Evolutionary conservation across 2,888 invertebrate species (phyloP).

Genomic region (Omphaloscelis lunosa): DNA sequence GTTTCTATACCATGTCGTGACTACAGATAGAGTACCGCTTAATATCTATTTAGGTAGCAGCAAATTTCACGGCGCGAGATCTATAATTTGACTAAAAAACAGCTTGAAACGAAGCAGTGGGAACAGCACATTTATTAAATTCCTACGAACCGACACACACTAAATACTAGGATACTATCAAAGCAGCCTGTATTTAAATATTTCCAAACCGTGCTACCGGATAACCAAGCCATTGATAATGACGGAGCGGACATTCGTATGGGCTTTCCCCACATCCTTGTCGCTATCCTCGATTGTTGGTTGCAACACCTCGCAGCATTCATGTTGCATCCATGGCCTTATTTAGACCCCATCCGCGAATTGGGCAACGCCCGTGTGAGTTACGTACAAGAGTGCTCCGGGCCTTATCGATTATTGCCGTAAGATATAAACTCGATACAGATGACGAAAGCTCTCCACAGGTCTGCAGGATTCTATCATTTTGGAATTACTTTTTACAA

Average conservation of each 20-base stretch:
- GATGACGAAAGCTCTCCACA: slow-evolving; percentile 22
- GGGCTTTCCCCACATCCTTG: slow-evolving; percentile 76
- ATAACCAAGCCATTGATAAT: slow-evolving; percentile 39
- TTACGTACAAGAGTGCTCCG: slow-evolving; percentile 50
- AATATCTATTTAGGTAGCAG: not conserved
- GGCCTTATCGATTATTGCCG: slow-evolving; percentile 34
- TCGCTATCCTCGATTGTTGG: slow-evolving; percentile 72
- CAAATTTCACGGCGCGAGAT: too few species aligned
- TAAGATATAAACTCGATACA: slow-evolving; percentile 34
- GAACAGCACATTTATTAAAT: not conserved
- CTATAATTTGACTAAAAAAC: not conserved
- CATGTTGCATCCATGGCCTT: slow-evolving; percentile 65
- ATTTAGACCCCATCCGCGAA: slow-evolving; percentile 68
- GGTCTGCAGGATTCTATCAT: not conserved
- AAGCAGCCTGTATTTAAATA: slow-evolving; percentile 40
- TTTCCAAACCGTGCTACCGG: slow-evolving; percentile 54
- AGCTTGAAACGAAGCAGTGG: not conserved
- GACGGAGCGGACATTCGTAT: slow-evolving; percentile 58
- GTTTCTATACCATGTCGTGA: not conserved
- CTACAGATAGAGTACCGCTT: not conserved
- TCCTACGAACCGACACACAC: not conserved
- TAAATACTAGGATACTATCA: slow-evolving; percentile 18
- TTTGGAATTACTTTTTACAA: not conserved
- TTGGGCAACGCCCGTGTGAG: slow-evolving; percentile 66
- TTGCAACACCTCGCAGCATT: slow-evolving; percentile 67